Base-by-base conservation (phyloP, 1,140 invertebrate species). In the Contarinia nasturtii region DNA sequence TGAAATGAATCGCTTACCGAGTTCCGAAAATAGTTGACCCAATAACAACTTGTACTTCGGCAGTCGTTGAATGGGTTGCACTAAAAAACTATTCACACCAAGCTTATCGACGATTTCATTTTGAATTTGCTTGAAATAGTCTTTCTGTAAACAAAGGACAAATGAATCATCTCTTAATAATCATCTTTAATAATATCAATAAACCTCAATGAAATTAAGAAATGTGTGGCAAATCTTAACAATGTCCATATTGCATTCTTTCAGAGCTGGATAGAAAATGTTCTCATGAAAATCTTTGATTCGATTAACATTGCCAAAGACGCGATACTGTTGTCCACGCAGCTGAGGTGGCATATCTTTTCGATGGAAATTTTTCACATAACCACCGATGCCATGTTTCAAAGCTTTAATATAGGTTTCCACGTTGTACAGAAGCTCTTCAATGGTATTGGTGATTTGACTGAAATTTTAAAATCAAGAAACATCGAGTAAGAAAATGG, bases 11-110 rank as follows among this genome's bases (percentile, higher is more conserved):
- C 21, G 18, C 33, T 47, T 47, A 27, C 36, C 20, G 14, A 47
- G 22, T 22, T 47, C 46, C 17, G 38, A 40, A 36, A 41, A 21
- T 36, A 64, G 60, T 52, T 64, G 54, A 42, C 55, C 55, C 3
- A 64, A 49, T 7, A 63, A 50, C 44, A 64, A 48, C 0, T 58
- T 59, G 55, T 63, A 64, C 27, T 61, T 55, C 0, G 58, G 56
- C 54, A 64, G 58, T 2, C 61, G 53, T 38, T 64, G 61, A 2
- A 64, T 64, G 1, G 61, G 61, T 41, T 64, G 59, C 0, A 63
- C 54, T 27, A 64, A 47, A 41, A 63, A 63, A 37, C 61, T 64
- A 46, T 63, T 62, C n/a, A 64, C 61, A 41, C 61, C 61, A 51
- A 64, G 45, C 49, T 62, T 61, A 48, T 64, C 61, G 51, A 60